Evolutionary conservation across 2,113 vertebrate species (phyloP).

Genomic region (Lethenteron reissneri): DNA sequence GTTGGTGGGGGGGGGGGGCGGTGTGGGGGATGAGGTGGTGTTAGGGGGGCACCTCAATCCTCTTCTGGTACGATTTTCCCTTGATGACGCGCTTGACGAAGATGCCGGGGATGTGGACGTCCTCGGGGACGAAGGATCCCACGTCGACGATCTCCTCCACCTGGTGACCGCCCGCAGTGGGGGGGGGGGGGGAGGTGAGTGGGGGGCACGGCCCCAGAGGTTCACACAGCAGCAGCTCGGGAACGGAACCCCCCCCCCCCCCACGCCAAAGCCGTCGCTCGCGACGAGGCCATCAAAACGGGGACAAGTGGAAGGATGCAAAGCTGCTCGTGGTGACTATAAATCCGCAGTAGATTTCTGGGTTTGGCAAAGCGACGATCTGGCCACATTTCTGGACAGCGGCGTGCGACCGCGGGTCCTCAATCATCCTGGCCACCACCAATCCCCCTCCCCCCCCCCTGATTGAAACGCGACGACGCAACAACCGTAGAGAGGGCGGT

Average conservation of each 20-base stretch:
- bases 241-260: too few species aligned
- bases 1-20: too few species aligned
- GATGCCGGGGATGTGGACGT: slow-evolving; percentile 83
- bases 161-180: slow-evolving; percentile 19
- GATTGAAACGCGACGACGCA: not conserved
- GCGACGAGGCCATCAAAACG: not conserved
- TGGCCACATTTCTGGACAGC: too few species aligned
- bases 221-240: too few species aligned
- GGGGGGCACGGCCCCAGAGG: too few species aligned
- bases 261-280: not conserved
- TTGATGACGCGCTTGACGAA: slow-evolving; percentile 73
- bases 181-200: not conserved
- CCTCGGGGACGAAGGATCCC: slow-evolving; percentile 64
- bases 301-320: not conserved
- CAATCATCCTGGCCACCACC: not conserved
- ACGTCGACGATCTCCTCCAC: slow-evolving; percentile 90
- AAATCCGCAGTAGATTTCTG: too few species aligned
- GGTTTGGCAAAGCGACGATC: too few species aligned
- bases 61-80: slow-evolving; percentile 57
- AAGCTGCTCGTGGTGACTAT: not conserved
- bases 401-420: not conserved
- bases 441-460: not conserved
- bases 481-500: not conserved
- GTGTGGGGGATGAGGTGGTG: too few species aligned
- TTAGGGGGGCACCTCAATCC: slow-evolving; percentile 51